Evolutionary conservation across 2,113 vertebrate genomes (phyloP), one percentile per base, ranked within the genome.

Genomic region (Herpetotheres cachinnans): DNA sequence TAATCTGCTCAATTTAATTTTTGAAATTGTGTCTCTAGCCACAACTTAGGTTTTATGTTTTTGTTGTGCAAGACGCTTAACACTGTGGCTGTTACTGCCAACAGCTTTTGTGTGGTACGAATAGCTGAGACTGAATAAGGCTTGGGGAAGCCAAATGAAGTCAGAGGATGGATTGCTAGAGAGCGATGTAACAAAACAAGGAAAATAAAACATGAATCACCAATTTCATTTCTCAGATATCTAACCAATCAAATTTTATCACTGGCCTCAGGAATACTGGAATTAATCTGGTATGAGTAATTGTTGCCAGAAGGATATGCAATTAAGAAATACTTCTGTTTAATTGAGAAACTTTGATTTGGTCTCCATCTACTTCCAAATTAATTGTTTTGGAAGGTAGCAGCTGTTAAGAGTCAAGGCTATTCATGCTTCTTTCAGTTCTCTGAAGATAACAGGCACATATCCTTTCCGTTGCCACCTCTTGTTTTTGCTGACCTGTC

Each of bases 311-410:
- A 83, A 96, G 89, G 58, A 61, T 42, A 89, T 13, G n/a, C 86
- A 91, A 84, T 86, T 86, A 95, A 91, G 59, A 86, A 86, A 95
- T 63, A 72, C 52, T 89, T 82, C 13, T 67, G 44, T 86, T 95
- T 91, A 83, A 96, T 67, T 59, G 76, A 84, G 56, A 78, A 96
- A 87, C 52, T 84, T 87, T 11, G 21, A 32, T 78, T 58, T 65
- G 32, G 49, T 77, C 90, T 94, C 54, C 58, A 52, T 74, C 77
- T 89, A 65, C 61, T 93, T 93, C 82, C 44, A 46, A 76, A 82
- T n/a, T 50, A 85, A 85, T 73, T 89, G 46, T 77, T 96, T 66
- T 44, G 22, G 81, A 87, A 83, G 58, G 59, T 9, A 83, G 81
- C 74, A 87, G 82, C 73, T 87, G 70, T n/a, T 59, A 50, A n/a